Base-by-base conservation (phyloP, 2,888 invertebrate species). In the Microplitis manilae region DNA sequence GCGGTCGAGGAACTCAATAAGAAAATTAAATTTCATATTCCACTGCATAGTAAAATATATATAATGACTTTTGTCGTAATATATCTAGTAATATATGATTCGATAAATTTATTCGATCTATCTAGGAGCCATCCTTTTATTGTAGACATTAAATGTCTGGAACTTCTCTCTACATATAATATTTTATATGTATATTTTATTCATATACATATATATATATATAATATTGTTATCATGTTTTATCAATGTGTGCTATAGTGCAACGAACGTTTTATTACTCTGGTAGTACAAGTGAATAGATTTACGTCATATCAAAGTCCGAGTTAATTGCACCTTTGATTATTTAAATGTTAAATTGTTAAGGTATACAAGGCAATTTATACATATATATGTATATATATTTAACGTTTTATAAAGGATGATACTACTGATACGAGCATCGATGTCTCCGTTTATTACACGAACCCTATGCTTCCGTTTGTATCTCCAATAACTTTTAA, bases 361-460 rank as follows among this genome's bases (percentile, higher is more conserved):
- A 50, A 13, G 9, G 50, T 70, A 60, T 60, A 50, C 20, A 15
- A 13, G 8, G 5, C 5, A 39, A n/a, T 5, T 9, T 6, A n/a
- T 40, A n/a, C 9, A 1, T 70, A 61, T 70, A 68, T 68, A 50
- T 68, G 68, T 70, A 59, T 60, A 60, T 62, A 60, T 39, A 59
- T 9, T 72, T 40, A 6, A 39, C 5, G 70, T 39, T 65, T 50
- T 62, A 62, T 20, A 50, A 39, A 60, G 73, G 64, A 70, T 68
- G 69, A 73, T 76, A 61, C 69, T 61, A 79, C 70, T 41, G 38
- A 13, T 59, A 75, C 85, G 64, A 73, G 85, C 86, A 75, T 86
- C 74, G 84, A 85, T 84, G 83, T 86, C 85, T 82, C 85, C 81
- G 61, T 61, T 65, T 75, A 68, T 59, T 68, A 62, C 38, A 64